Conservation (phyloP, 2,888 invertebrate species). For the Ametastegia equiseti region DNA sequence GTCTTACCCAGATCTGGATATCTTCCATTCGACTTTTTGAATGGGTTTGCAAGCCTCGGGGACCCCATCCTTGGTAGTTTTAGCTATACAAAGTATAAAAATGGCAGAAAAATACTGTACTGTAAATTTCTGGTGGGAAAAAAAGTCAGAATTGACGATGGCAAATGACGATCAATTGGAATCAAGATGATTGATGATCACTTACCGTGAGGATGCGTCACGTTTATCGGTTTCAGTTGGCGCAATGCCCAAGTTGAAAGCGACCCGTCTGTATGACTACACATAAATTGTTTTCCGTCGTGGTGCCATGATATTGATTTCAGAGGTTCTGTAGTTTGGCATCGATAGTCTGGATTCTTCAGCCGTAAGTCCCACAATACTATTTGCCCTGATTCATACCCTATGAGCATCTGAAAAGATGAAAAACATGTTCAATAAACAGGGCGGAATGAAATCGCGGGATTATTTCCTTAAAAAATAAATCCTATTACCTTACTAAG, state of each 20-base stretch:
- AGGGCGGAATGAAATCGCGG: neutral
- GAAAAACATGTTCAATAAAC: neutral
- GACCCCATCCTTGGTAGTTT: conserved; percentile 94
- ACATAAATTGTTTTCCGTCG: conserved; percentile 98
- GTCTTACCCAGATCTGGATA: conserved; percentile 88
- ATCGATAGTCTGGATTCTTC: conserved; percentile 91
- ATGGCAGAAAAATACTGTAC: neutral
- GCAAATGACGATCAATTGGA: neutral
- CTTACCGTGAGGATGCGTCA: conserved; percentile 95
- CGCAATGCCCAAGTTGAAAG: conserved; percentile 95
- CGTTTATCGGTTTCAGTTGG: conserved; percentile 86
- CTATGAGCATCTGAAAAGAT: conserved; percentile 90
- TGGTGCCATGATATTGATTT: conserved; percentile 97
- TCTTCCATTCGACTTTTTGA: conserved; percentile 97
- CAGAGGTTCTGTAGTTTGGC: conserved; percentile 86
- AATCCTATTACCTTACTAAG: conserved; percentile 88
- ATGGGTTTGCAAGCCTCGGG: conserved; percentile 96
- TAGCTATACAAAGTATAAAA: conserved; percentile 81
- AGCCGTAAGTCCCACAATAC: conserved; percentile 97
- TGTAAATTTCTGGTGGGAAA: neutral
- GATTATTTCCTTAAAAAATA: neutral
- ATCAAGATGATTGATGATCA: conserved; percentile 47
- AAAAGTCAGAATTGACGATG: neutral
- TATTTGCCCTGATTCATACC: conserved; percentile 95
- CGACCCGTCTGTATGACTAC: conserved; percentile 96